Conservation (phyloP, 2,797 vertebrate genomes). For the Setipinna tenuifilis region DNA sequence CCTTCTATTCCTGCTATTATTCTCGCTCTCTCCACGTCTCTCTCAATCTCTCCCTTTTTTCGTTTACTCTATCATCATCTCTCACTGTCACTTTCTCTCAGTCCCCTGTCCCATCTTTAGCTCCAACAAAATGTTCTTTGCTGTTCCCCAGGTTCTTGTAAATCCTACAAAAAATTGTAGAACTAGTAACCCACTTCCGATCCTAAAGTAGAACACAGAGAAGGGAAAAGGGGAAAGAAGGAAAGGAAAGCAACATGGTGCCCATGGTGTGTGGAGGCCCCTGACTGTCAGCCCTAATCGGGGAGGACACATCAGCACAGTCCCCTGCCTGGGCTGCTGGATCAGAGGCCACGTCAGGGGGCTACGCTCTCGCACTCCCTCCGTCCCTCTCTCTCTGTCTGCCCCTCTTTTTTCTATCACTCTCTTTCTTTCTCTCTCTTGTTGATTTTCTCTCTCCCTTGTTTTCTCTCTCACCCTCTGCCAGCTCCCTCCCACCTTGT, state of each 20-base stretch:
- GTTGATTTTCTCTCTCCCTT: slow-evolving; percentile 10
- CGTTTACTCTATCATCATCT: neutral
- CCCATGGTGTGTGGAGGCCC: slow-evolving; percentile 27
- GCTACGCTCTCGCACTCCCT: neutral
- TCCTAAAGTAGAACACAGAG: no score
- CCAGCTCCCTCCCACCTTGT: neutral
- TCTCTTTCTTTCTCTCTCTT: neutral
- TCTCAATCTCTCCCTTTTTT: neutral
- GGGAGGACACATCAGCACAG: slow-evolving; percentile 39
- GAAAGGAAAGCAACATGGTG: neutral
- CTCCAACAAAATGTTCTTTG: neutral
- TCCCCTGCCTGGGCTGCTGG: slow-evolving; percentile 34
- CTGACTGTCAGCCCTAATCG: slow-evolving; percentile 38
- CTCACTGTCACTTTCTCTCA: neutral
- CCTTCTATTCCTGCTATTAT: neutral
- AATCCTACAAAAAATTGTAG: no score
- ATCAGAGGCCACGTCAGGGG: slow-evolving; percentile 34
- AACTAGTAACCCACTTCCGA: no score
- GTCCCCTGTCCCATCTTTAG: neutral
- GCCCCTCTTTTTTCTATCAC: neutral
- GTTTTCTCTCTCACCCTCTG: neutral
- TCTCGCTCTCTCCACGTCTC: neutral
- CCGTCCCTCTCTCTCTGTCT: neutral
- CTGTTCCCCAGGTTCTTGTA: no score
- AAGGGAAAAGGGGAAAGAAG: no score